Evolutionary conservation across 1,140 invertebrate genomes (phyloP).

Genomic region (Heliconius hewitsoni): DNA sequence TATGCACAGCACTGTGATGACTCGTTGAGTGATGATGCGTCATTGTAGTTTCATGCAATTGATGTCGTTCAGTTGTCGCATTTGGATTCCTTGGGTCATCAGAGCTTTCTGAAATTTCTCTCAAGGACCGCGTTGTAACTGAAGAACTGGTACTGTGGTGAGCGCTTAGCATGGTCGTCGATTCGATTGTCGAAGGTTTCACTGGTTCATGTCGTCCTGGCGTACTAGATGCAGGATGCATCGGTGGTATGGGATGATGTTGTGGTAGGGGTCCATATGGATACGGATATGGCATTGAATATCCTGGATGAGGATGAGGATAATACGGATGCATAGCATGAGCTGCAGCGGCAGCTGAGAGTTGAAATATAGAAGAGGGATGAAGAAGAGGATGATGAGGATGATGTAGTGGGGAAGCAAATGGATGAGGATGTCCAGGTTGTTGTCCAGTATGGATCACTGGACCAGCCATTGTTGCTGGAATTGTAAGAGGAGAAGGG

Average conservation of each 20-base stretch:
- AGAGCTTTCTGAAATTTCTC: constrained; percentile 82
- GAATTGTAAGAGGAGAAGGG: constrained; percentile 83
- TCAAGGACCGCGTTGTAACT: constrained; percentile 81
- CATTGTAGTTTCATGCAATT: constrained; percentile 83
- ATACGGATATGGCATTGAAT: constrained; percentile 85
- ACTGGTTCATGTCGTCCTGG: constrained; percentile 75
- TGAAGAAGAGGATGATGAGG: constrained; percentile 86
- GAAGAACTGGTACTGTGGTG: constrained; percentile 85
- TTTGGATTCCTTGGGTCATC: constrained; percentile 77
- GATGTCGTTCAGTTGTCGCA: constrained; percentile 79
- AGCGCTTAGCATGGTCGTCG: constrained; percentile 85
- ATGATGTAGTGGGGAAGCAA: constrained; percentile 81
- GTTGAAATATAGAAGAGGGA: constrained; percentile 84
- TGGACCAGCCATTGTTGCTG: constrained; percentile 85
- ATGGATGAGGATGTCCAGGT: constrained; percentile 83
- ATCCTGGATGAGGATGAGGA: constrained; percentile 86
- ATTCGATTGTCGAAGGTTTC: constrained; percentile 83
- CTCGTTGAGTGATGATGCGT: constrained; percentile 84
- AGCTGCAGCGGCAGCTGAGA: constrained; percentile 81
- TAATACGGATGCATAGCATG: constrained; percentile 86
- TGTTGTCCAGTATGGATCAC: constrained; percentile 87
- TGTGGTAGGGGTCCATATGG: constrained; percentile 87
- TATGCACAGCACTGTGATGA: constrained; percentile 84
- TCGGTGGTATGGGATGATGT: constrained; percentile 87
- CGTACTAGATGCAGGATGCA: constrained; percentile 82